Conservation (phyloP, 2,888 invertebrate species). For the Liodrosophila aerea region DNA sequence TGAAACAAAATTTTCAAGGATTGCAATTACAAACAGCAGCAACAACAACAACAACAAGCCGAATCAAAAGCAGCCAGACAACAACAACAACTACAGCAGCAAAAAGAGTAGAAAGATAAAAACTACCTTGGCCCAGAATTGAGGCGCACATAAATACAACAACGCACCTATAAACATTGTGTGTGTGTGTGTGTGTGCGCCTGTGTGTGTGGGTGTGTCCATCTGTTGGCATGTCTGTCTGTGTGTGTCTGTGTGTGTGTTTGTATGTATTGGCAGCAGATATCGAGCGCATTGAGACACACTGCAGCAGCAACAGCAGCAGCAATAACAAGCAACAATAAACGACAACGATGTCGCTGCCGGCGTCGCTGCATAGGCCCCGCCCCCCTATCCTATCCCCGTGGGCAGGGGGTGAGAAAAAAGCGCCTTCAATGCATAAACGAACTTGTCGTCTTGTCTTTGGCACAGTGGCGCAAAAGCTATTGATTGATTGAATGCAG, state of each 20-base stretch:
- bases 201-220: conserved; percentile 47
- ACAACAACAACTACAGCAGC: conserved; percentile 17
- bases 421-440: conserved; percentile 39
- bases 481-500: conserved; percentile 12
- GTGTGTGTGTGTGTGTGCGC: conserved; percentile 19
- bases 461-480: conserved; percentile 27
- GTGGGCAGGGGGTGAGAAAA: conserved; percentile 5
- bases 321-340: conserved; percentile 55
- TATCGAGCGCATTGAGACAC: conserved; percentile 61
- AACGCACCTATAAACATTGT: conserved; percentile 69
- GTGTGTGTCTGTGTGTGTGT: conserved; percentile 33
- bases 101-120: conserved; percentile 73
- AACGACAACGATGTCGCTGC: conserved; percentile 44
- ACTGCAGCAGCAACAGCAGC: conserved; percentile 33
- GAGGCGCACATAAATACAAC: conserved; percentile 60
- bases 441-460: conserved; percentile 3
- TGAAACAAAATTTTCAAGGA: conserved; percentile 62
- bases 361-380: conserved; percentile 4
- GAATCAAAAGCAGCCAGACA: conserved; percentile 52
- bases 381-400: neutral
- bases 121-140: conserved; percentile 79
- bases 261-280: conserved; percentile 63
- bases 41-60: conserved; percentile 40
- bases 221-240: conserved; percentile 11
- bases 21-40: conserved; percentile 64